A percentile compares a stretch with the other conserved stretches of the same genome.
phyloP scores from a whole-genome alignment of 2,797 vertebrate genomes.

The Florisuga fusca region DNA sequence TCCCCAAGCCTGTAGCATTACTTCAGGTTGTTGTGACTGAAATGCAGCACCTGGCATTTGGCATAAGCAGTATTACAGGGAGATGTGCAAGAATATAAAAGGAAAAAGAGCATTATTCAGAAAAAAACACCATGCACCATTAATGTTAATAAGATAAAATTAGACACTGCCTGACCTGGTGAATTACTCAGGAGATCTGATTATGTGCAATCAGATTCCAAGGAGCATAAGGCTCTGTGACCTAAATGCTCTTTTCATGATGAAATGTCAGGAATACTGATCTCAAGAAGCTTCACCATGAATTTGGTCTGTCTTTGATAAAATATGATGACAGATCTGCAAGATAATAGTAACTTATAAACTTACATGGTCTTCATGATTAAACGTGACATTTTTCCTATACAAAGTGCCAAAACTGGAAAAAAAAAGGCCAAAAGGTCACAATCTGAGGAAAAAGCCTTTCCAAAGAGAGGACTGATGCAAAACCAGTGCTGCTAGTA shows the following conservation, averaged over 20 bases:
- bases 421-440: conserved; percentile 12
- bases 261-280: conserved; percentile 60
- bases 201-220: conserved; percentile 59
- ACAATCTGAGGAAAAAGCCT: neutral
- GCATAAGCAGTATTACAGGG: neutral
- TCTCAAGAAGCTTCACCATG: conserved; percentile 50
- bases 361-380: conserved; percentile 21
- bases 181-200: conserved; percentile 44
- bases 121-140: neutral
- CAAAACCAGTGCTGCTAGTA: neutral
- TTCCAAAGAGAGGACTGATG: conserved; percentile 7
- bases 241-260: conserved; percentile 22
- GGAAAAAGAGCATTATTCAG: neutral
- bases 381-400: conserved; percentile 55
- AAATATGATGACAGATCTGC: neutral
- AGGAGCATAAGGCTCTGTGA: conserved; percentile 11
- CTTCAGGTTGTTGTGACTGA: too few species aligned
- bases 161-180: conserved; percentile 32
- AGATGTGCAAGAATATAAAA: neutral
- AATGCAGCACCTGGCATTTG: too few species aligned
- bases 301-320: conserved; percentile 55
- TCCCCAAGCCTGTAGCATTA: too few species aligned
- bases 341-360: conserved; percentile 41
- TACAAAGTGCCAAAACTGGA: conserved; percentile 8
- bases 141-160: conserved; percentile 55